Conservation (phyloP, 2,888 invertebrate species). For the Entomobrya multifasciata region DNA sequence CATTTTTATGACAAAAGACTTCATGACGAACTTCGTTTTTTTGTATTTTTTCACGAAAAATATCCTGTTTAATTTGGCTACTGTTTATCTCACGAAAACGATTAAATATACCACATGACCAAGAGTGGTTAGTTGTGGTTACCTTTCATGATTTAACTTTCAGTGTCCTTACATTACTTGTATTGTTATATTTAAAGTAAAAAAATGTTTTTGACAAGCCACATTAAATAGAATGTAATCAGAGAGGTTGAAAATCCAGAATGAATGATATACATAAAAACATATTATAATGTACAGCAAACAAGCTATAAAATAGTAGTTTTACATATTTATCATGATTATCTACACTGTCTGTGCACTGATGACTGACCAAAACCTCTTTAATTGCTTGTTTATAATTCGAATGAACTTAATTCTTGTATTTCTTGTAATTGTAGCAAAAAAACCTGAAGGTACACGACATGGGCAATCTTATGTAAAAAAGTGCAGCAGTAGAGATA, state of each 20-base stretch:
- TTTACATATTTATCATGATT: neutral
- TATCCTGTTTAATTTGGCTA: slow-evolving; percentile 35
- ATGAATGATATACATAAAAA: too few species aligned
- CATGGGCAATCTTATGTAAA: too few species aligned
- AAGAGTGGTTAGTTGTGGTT: neutral
- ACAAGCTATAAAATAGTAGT: too few species aligned
- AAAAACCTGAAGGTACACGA: too few species aligned
- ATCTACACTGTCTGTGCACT: neutral
- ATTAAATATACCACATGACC: neutral
- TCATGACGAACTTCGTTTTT: too few species aligned
- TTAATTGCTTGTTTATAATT: too few species aligned
- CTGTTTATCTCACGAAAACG: slow-evolving; percentile 14
- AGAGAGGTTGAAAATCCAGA: neutral
- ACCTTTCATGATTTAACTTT: neutral
- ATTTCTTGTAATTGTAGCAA: too few species aligned
- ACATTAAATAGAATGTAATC: neutral
- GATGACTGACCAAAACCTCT: slow-evolving; percentile 1
- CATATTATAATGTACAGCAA: neutral
- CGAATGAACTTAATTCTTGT: too few species aligned
- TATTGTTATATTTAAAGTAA: neutral
- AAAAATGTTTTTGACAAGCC: neutral
- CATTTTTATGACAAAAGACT: too few species aligned
- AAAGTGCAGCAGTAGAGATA: too few species aligned
- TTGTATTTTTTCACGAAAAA: neutral
- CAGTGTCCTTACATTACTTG: too few species aligned